Conservation (phyloP, 2,888 invertebrate species). For the Amaurobius ferox region DNA sequence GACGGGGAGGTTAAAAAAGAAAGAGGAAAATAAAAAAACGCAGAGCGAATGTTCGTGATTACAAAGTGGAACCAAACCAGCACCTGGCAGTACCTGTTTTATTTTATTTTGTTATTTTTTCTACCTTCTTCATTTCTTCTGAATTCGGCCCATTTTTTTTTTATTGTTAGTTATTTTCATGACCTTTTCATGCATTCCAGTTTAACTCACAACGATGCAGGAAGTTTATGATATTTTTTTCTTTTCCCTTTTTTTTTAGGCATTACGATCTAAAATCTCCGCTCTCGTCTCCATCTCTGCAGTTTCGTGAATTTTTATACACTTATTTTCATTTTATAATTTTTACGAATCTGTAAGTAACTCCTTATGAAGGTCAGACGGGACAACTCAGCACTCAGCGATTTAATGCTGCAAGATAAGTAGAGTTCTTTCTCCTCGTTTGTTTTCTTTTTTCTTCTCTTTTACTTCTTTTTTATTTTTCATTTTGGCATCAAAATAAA, state of each 20-base stretch:
- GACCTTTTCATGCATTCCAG: constrained; percentile 68
- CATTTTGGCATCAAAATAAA: neutral
- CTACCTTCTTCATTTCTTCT: constrained; percentile 49
- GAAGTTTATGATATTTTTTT: constrained; percentile 52
- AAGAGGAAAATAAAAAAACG: neutral
- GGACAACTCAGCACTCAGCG: constrained; percentile 25
- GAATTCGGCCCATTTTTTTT: constrained; percentile 29
- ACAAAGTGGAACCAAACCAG: constrained; percentile 57
- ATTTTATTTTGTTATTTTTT: constrained; percentile 37
- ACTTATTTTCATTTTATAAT: constrained; percentile 25
- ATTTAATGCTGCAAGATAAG: constrained; percentile 31
- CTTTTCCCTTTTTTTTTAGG: too few species aligned
- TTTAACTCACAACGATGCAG: constrained; percentile 59
- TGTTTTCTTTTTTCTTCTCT: neutral
- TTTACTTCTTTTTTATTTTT: neutral
- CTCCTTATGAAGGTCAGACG: constrained; percentile 36
- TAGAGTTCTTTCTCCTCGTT: constrained; percentile 14
- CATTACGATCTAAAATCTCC: neutral
- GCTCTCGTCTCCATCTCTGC: neutral
- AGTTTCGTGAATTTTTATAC: constrained; percentile 13
- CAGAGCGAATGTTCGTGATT: constrained; percentile 56
- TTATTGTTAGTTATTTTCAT: constrained; percentile 40
- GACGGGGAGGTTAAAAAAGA: neutral
- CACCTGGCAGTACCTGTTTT: constrained; percentile 55
- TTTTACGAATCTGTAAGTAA: constrained; percentile 8